These are phyloP conservation scores for Altica lythri DNA, from an alignment of 2,888 invertebrate genomes.

Conservation along the genomic window DNA sequence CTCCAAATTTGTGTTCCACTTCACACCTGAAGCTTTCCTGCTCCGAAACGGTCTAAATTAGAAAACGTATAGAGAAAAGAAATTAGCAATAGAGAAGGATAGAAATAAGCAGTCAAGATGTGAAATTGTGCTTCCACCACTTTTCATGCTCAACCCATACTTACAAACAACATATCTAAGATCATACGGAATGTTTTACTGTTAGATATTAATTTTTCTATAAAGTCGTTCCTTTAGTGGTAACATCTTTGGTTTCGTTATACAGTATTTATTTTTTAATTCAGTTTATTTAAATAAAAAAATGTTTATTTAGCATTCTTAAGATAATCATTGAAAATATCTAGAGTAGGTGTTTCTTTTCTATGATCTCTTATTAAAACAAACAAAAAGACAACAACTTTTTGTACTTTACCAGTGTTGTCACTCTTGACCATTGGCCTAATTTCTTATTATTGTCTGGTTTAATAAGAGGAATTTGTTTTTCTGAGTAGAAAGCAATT, in stretches of 20 bases:
- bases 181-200: not conserved
- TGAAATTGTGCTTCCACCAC: constrained; percentile 7
- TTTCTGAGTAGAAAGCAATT: constrained; percentile 99
- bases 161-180: not conserved
- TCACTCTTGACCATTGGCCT: constrained; percentile 99
- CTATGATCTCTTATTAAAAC: constrained; percentile 82
- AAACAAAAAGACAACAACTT: constrained; percentile 97
- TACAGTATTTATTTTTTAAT: too few relatives aligned
- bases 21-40: constrained; percentile 90
- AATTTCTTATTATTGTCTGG: constrained; percentile 99
- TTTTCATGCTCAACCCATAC: constrained; percentile 9
- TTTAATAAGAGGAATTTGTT: constrained; percentile 95
- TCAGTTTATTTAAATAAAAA: too few relatives aligned
- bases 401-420: constrained; percentile 97
- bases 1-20: constrained; percentile 87
- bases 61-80: constrained; percentile 37
- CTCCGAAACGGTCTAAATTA: constrained; percentile 54
- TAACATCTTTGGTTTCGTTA: too few relatives aligned
- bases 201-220: not conserved
- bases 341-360: not conserved
- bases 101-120: constrained; percentile 11
- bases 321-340: not conserved
- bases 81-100: constrained; percentile 34
- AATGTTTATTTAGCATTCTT: too few relatives aligned
- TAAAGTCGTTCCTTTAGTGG: not conserved